Percentiles rank a stretch among this genome's conserved stretches.
phyloP scores from a whole-genome alignment of 2,797 vertebrate species.

The Gymnothorax javanicus region DNA sequence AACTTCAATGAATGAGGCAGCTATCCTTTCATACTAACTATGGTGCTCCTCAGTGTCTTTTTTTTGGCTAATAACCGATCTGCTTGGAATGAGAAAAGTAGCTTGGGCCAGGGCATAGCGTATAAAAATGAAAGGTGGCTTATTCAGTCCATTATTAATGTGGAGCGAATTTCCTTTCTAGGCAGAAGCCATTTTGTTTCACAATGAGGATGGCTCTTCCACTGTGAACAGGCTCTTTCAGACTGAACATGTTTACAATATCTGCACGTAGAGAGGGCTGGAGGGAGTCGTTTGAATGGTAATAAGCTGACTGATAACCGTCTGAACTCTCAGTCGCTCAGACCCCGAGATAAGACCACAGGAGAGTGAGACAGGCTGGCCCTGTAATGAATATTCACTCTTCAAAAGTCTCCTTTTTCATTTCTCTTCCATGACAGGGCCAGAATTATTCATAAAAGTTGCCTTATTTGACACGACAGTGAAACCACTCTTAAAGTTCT shows the following conservation, averaged over 20 bases:
- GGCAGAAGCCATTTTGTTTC: not conserved
- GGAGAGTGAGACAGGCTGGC: not conserved
- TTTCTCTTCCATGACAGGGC: not conserved
- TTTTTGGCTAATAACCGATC: not conserved
- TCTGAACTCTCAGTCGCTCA: not conserved
- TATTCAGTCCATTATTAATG: not conserved
- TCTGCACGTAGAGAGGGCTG: not conserved
- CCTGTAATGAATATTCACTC: not conserved
- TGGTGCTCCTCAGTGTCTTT: not conserved
- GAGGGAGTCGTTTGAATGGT: not conserved
- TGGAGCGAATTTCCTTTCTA: not conserved
- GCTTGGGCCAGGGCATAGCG: not conserved
- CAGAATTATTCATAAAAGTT: not conserved
- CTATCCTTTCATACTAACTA: constrained; percentile 8
- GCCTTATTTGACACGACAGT: not conserved
- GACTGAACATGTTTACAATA: not conserved
- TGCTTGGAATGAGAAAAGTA: not conserved
- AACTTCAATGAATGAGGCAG: constrained; percentile 45
- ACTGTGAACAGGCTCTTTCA: not conserved
- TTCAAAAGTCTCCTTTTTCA: constrained; percentile 1
- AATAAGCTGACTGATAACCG: not conserved
- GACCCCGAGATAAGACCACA: not conserved
- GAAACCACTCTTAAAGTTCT: not conserved
- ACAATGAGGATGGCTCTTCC: not conserved
- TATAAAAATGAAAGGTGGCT: not conserved